These are phyloP conservation scores for Cynoglossus semilaevis DNA, from an alignment of 2,113 vertebrate species.

Conservation along the genomic window DNA sequence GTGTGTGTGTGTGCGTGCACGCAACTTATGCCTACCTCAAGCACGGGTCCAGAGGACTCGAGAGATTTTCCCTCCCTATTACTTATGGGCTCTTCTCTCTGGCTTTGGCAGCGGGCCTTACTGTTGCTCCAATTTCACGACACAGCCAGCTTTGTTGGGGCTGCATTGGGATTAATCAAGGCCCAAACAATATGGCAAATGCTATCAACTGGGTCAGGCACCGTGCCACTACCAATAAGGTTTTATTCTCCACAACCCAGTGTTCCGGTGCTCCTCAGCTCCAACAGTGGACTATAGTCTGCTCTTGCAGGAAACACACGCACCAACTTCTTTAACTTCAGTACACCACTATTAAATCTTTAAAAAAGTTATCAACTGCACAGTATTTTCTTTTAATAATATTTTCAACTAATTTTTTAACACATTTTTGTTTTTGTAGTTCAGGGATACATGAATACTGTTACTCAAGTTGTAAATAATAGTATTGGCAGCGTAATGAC, in stretches of 20 bases:
- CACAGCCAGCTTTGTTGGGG: slow-evolving; percentile 61
- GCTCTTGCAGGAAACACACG: not conserved
- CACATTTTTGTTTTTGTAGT: too few species aligned
- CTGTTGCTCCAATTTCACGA: slow-evolving; percentile 52
- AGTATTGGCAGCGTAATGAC: too few species aligned
- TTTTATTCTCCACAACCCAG: slow-evolving; percentile 43
- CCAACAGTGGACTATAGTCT: slow-evolving; percentile 32
- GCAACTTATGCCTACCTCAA: slow-evolving; percentile 66
- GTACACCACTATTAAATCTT: too few species aligned
- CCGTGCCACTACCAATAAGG: slow-evolving; percentile 51
- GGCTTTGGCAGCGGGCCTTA: slow-evolving; percentile 44
- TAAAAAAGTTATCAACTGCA: too few species aligned
- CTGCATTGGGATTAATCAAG: slow-evolving; percentile 70
- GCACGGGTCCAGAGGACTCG: slow-evolving; percentile 41
- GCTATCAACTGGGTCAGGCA: slow-evolving; percentile 64
- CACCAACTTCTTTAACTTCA: too few species aligned
- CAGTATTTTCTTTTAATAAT: too few species aligned
- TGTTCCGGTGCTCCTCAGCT: slow-evolving; percentile 38
- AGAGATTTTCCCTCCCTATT: slow-evolving; percentile 49
- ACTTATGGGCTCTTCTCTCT: slow-evolving; percentile 26
- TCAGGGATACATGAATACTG: too few species aligned
- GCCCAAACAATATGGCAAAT: slow-evolving; percentile 69
- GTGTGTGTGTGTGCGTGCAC: slow-evolving; percentile 28
- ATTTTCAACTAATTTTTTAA: too few species aligned
- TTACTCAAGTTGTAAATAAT: too few species aligned